A percentile compares a stretch with the other conserved stretches of the same genome.
phyloP scores from a whole-genome alignment of 2,888 invertebrate genomes.

The Spatulosminthurus flaviceps region DNA sequence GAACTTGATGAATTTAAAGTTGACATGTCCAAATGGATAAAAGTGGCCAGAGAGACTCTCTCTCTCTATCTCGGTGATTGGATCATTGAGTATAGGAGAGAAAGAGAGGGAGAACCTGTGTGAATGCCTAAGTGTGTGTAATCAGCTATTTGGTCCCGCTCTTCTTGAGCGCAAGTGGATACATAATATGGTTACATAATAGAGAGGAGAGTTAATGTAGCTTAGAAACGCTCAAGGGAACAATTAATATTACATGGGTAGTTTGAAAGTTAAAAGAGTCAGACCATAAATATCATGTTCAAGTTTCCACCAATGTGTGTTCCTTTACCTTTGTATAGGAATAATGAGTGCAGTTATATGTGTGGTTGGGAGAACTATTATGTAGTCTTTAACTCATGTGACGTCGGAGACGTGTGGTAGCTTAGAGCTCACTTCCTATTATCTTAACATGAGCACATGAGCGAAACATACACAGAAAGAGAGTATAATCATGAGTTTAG shows the following conservation, averaged over 20 bases:
- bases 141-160: constrained; percentile 26
- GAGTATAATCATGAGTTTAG: constrained; percentile 21
- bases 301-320: constrained; percentile 31
- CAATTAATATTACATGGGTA: constrained; percentile 47
- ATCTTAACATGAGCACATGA: neutral
- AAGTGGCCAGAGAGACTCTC: constrained; percentile 7
- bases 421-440: too few species aligned
- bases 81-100: neutral
- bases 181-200: neutral
- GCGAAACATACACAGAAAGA: neutral
- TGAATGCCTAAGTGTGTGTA: constrained; percentile 36
- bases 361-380: too few species aligned
- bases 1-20: constrained; percentile 42
- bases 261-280: constrained; percentile 43
- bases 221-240: constrained; percentile 40
- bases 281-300: constrained; percentile 40
- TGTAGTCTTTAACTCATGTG: too few species aligned
- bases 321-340: neutral
- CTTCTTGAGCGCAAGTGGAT: neutral
- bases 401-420: too few species aligned
- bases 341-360: neutral
- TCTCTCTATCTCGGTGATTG: constrained; percentile 13
- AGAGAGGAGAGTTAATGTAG: constrained; percentile 33
- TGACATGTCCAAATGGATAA: constrained; percentile 29
- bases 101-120: constrained; percentile 27